These are phyloP conservation scores for Chaetorhynchus papuensis DNA, from an alignment of 2,113 vertebrate genomes.

Conservation along the genomic window DNA sequence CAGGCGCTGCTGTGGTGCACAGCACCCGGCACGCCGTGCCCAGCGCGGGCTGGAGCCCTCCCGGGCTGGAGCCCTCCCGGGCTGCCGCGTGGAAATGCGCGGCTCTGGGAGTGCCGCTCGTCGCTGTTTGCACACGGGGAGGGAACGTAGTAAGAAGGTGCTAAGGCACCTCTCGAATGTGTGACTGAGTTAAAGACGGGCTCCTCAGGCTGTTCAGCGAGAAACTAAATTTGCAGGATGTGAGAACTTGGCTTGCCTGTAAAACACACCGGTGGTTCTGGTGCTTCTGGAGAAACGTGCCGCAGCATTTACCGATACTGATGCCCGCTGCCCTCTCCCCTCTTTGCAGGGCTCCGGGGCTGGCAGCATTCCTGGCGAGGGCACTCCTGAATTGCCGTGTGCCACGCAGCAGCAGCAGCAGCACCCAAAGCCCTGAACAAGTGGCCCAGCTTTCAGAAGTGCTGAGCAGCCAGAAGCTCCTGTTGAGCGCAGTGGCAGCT, in stretches of 20 bases:
- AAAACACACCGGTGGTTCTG: fast-evolving
- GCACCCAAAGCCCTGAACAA: not conserved
- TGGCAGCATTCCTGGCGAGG: fast-evolving
- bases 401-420: not conserved
- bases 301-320: fast-evolving
- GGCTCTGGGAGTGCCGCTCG: fast-evolving
- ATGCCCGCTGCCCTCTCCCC: not conserved
- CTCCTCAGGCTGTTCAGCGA: fast-evolving
- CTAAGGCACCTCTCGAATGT: not conserved
- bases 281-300: fast-evolving
- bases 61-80: not conserved
- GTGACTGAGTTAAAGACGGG: not conserved
- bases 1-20: not conserved
- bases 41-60: not conserved
- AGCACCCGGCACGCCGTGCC: fast-evolving
- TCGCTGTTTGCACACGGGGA: not conserved
- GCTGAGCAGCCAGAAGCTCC: not conserved
- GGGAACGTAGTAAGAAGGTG: not conserved
- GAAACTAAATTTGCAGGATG: fast-evolving
- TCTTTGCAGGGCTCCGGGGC: not conserved
- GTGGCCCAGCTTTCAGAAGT: not conserved
- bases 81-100: not conserved
- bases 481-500: not conserved
- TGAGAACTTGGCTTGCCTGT: not conserved
- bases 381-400: fast-evolving